Base-by-base conservation (phyloP, 2,888 invertebrate genomes). In the Leptopilina drosophilae region DNA sequence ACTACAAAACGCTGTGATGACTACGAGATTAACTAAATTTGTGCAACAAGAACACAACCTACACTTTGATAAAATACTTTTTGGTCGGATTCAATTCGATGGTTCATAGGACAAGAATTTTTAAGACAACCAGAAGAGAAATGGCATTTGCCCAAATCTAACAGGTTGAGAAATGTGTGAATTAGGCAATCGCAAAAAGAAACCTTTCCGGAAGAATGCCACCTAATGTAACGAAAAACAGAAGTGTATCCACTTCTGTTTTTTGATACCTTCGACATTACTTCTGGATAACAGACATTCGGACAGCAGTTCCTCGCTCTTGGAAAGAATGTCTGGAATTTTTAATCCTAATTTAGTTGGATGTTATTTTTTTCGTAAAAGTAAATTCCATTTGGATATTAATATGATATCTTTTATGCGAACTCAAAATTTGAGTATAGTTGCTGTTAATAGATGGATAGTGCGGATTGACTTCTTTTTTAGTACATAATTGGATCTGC, bases 201-300 rank as follows among this genome's bases (percentile, higher is more conserved):
- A 15, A 9, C 66, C n/a, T 66, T 66, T 8, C 66, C 66, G 8
- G n/a, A 46, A 40, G 66, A 66, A 8, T 66, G 66, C 46, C 14
- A 42, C 7, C 8, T 9, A 8, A 9, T 66, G 15, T 7, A 66
- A n/a, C 8, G 6, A 2, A n/a, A n/a, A 8, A 5, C n/a, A 3
- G 66, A 46, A 46, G 14, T 82, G 2, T 82, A 83, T n/a, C n/a
- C 46, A 81, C n/a, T n/a, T n/a, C n/a, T n/a, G n/a, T n/a, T n/a
- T n/a, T n/a, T n/a, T n/a, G n/a, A n/a, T n/a, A 83, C 14, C 7
- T 82, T 4, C 77, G 77, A 11, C 82, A 82, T 15, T 33, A 64
- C 11, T 82, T 79, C 46, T 83, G 46, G 65, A 64, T 81, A 14
- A 53, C 62, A 11, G 62, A 64, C 4, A 66, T 46, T 11, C 66